Evolutionary conservation across 2,888 invertebrate genomes (phyloP).

Genomic region (Cinara cedri): DNA sequence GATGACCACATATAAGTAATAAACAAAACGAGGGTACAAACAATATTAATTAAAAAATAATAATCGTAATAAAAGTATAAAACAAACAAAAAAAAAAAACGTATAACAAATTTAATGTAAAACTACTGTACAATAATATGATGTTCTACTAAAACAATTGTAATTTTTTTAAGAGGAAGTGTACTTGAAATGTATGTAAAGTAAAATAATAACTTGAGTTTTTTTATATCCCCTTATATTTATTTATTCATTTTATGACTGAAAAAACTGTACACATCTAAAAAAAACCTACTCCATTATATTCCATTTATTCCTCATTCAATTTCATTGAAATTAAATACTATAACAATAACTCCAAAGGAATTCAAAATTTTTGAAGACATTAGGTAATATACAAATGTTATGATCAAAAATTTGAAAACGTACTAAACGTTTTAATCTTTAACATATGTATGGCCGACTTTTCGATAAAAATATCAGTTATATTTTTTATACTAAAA

Average conservation of each 20-base stretch:
- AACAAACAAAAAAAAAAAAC: slow-evolving; percentile 34
- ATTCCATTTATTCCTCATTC: too few relatives aligned
- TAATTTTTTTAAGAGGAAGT: slow-evolving; percentile 13
- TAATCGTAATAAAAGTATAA: slow-evolving; percentile 13
- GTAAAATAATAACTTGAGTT: too few relatives aligned
- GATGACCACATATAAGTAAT: slow-evolving; percentile 44
- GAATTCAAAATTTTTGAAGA: too few relatives aligned
- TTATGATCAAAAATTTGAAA: background rate
- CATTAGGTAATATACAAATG: too few relatives aligned
- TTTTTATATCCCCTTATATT: too few relatives aligned
- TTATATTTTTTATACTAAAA: background rate
- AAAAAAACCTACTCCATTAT: too few relatives aligned
- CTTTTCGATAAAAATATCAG: background rate
- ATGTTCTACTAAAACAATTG: slow-evolving; percentile 13
- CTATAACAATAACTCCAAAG: too few relatives aligned
- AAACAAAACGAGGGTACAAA: slow-evolving; percentile 15
- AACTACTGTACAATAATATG: slow-evolving; percentile 30
- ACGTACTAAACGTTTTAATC: background rate
- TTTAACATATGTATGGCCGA: background rate
- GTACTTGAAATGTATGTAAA: slow-evolving; percentile 7
- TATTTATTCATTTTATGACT: too few relatives aligned
- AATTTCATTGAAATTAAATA: too few relatives aligned
- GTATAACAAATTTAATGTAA: slow-evolving; percentile 8
- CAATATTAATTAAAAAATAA: too few relatives aligned
- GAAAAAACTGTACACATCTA: too few relatives aligned